Evolutionary conservation across 2,113 vertebrate species (phyloP), one percentile per base, ranked within the genome.

Genomic region (Glareola pratincola): DNA sequence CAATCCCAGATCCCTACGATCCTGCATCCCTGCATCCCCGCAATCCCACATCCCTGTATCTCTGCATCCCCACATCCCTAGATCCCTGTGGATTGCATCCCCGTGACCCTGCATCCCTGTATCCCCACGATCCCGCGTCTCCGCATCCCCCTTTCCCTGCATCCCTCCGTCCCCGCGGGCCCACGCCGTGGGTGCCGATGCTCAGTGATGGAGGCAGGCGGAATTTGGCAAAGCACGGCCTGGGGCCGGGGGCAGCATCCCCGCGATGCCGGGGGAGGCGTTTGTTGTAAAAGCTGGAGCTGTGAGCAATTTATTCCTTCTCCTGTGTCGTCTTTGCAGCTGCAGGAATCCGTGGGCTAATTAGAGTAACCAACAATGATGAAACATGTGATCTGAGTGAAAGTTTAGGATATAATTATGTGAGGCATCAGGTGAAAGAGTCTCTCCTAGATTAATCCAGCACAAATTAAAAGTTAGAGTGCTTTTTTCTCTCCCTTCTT

Each of bases 131-230:
- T 43, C 63, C 18, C 8, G 2, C 26, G 21, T 41, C 62, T 27
- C 12, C 8, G 17, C 27, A 30, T 20, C 62, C 37, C 9, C 11
- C 26, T 30, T 41, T 8, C 27, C 27, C 27, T 8, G 6, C 9
- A 32, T 21, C 27, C 37, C 27, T 6, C 6, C 9, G 6, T 43
- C 19, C 29, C 62, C 2, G 3, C 29, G 24, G 22, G 15, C 19
- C 19, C 5, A 0, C 3, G 1, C 32, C 2, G 5, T 6, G 2
- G 11, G 21, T 14, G 53, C 17, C 4, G 7, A 10, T 3, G 30
- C 60, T 32, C 53, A 0, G 9, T 4, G 39, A 1, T 15, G 68
- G 75, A 64, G n/a, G 29, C 47, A 12, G 64, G 22, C 2, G 10
- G 66, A 16, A 30, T 37, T 43, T 53, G 91, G 67, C 50, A 32